Base-by-base conservation (phyloP, 1,140 invertebrate species). In the Formica exsecta region DNA sequence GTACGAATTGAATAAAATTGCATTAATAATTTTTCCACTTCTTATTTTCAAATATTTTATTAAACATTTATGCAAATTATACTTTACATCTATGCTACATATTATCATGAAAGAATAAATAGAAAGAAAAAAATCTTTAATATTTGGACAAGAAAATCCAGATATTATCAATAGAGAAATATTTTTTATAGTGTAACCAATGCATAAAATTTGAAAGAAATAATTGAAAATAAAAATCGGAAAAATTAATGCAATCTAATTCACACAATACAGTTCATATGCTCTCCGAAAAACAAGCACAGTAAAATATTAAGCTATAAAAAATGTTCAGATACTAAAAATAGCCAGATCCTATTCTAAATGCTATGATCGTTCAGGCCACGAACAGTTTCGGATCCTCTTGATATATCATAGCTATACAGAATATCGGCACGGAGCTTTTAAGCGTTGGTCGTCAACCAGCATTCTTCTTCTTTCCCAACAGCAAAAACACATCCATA, bases 401-500 rank as follows among this genome's bases (percentile, higher is more conserved):
- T 51, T n/a, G 57, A 89, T 81, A 51, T 29, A 61, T 66, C 11
- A 29, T 85, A 32, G 22, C 59, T 66, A 44, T 25, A 19, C 29
- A 62, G n/a, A 73, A 74, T 75, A 87, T 36, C 36, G 44, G n/a
- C 32, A 25, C 51, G 32, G 59, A 81, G n/a, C 66, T 29, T 57
- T 89, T 36, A 89, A 79, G 66, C 32, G 22, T 22, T 59, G 11
- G 9, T 87, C 48, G 13, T 62, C 48, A 51, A 75, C 57, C 36
- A 41, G 32, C 51, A 51, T 76, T 54, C 13, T 68, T 16, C 44
- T 92, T 95, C 93, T 96, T 96, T n/a, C 95, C 94, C 86, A 96
- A 95, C 9, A 97, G 94, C 41, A 99, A 95, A 95, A 97, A 98
- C 5, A 98, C 98, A 91, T 98, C 97, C 98, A 99, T 99, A 91